phyloP scores from a whole-genome alignment of 1,140 invertebrate species.

The Babylonia areolata region DNA sequence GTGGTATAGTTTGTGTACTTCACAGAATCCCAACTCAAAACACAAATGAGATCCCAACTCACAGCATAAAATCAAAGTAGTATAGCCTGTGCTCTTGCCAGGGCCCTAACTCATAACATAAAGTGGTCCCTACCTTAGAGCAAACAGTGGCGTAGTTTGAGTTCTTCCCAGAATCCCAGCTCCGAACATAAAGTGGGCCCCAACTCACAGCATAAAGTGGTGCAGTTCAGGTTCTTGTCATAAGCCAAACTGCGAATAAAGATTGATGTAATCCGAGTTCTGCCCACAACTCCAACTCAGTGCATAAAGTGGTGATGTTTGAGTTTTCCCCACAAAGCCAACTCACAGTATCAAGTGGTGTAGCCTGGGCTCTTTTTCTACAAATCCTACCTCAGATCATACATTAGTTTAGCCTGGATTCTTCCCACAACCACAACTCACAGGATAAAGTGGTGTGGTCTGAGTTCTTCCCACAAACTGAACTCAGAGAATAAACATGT shows the following conservation, averaged over 20 bases:
- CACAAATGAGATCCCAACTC: conserved; percentile 48
- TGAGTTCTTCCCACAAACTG: too few species aligned
- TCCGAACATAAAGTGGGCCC: too few species aligned
- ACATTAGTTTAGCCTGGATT: neutral
- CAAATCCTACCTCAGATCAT: too few species aligned
- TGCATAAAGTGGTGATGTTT: too few species aligned
- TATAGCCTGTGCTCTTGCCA: conserved; percentile 71
- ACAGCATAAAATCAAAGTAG: conserved; percentile 76
- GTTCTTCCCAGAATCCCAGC: too few species aligned
- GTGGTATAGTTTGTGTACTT: neutral
- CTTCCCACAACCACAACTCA: neutral
- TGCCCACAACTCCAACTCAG: too few species aligned
- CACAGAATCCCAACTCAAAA: neutral
- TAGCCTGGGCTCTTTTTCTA: too few species aligned
- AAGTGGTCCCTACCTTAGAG: neutral
- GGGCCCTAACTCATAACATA: neutral
- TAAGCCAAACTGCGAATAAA: neutral
- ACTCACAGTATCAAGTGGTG: too few species aligned
- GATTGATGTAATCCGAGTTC: too few species aligned
- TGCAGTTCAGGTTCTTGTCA: too few species aligned
- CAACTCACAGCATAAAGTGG: too few species aligned
- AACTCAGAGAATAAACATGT: neutral
- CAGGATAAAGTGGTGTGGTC: neutral
- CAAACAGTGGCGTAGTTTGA: neutral
- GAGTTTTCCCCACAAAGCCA: too few species aligned